Percentiles rank a stretch among this genome's conserved stretches.
Conservation (phyloP, 2,113 vertebrate genomes). For the Stictonetta naevosa region DNA sequence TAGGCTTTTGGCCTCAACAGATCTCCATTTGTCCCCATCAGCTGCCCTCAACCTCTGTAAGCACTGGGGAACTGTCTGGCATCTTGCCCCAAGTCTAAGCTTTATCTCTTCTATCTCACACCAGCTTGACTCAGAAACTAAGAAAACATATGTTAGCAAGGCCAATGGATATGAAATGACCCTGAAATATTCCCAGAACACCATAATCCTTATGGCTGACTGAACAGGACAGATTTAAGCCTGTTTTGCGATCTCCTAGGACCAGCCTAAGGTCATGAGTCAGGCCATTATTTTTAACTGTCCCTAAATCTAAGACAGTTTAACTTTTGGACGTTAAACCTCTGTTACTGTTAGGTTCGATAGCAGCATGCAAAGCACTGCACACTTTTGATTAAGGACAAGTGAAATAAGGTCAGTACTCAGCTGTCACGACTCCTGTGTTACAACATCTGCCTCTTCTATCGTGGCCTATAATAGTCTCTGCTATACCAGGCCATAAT, state of each 20-base stretch:
- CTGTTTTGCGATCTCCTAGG: not conserved
- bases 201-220: not conserved
- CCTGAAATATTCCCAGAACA: not conserved
- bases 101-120: not conserved
- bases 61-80: not conserved
- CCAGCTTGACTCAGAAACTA: not conserved
- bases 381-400: not conserved
- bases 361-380: not conserved
- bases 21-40: not conserved
- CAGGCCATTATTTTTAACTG: not conserved
- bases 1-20: not conserved
- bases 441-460: not conserved
- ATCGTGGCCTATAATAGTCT: not conserved
- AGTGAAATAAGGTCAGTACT: not conserved
- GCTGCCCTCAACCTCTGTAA: not conserved
- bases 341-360: not conserved
- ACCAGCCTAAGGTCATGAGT: not conserved
- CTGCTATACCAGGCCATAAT: not conserved
- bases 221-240: not conserved
- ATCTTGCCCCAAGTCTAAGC: not conserved
- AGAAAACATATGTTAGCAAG: not conserved
- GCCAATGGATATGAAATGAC: not conserved
- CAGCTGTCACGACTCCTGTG: not conserved
- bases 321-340: not conserved
- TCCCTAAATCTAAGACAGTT: not conserved